Percentiles rank a stretch among this genome's conserved stretches.
Conservation (phyloP, 92 coral and sea anemone genomes). For the Epizoanthus ramosus region DNA sequence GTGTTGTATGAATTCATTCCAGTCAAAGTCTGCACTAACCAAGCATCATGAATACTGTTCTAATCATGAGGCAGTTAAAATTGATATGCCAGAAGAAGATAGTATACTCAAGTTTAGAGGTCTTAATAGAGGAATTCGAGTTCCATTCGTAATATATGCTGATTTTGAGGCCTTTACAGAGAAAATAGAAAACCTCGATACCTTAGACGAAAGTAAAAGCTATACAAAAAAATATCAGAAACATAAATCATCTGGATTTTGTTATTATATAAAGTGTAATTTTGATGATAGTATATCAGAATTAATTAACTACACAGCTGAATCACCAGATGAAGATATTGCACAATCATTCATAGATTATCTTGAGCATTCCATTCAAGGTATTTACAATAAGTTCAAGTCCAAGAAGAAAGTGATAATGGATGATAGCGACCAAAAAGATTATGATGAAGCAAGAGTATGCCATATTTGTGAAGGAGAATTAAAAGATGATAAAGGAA, state of each 20-base stretch:
- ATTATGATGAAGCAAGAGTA: background rate
- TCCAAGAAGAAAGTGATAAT: background rate
- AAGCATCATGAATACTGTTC: background rate
- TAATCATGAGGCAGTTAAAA: no score
- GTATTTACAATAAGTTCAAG: no score
- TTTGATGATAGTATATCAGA: background rate
- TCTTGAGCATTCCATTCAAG: background rate
- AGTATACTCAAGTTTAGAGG: slow-evolving; percentile 8
- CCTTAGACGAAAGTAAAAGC: background rate
- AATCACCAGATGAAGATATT: slow-evolving; percentile 8
- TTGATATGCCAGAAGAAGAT: background rate
- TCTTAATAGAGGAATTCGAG: background rate
- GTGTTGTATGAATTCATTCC: background rate
- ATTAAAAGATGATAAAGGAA: no score
- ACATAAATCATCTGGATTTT: slow-evolving; percentile 12
- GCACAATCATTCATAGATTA: background rate
- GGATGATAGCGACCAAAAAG: background rate
- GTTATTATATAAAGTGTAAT: background rate
- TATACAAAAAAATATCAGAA: slow-evolving; percentile 16
- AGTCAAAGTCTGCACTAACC: no score
- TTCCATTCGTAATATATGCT: slow-evolving; percentile 15
- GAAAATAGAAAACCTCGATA: background rate
- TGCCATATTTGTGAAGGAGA: no score
- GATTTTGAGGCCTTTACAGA: slow-evolving; percentile 18
- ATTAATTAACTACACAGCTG: background rate